Conservation (phyloP, 2,888 invertebrate genomes). For the Brassicogethes aeneus region DNA sequence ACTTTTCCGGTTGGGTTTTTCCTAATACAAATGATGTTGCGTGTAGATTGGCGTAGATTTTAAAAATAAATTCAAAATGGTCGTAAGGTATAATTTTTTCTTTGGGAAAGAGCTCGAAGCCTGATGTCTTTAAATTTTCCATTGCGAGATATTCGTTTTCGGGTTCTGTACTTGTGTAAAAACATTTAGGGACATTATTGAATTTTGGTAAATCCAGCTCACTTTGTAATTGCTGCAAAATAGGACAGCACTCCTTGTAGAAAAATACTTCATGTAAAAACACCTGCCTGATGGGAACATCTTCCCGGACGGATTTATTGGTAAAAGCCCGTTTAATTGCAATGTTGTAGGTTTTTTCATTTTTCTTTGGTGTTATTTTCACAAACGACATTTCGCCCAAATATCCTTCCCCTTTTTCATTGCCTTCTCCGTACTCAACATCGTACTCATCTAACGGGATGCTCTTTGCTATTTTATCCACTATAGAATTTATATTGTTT, state of each 20-base stretch:
- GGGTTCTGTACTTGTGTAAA: background rate
- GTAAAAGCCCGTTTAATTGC: background rate
- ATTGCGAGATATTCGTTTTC: conserved; percentile 1
- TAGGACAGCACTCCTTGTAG: background rate
- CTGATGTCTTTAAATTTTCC: conserved; percentile 8
- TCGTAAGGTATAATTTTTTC: conserved; percentile 11
- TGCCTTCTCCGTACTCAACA: background rate
- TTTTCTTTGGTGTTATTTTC: background rate
- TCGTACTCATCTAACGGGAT: background rate
- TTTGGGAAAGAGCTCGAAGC: conserved; percentile 10
- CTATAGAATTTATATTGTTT: background rate
- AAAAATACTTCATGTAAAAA: background rate
- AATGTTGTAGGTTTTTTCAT: background rate
- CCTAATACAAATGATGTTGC: conserved; percentile 15
- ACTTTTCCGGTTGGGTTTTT: conserved; percentile 11
- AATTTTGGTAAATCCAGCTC: background rate
- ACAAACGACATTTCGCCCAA: background rate
- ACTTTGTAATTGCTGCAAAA: background rate
- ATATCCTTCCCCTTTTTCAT: background rate
- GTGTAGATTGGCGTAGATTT: conserved; percentile 16
- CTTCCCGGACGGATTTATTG: background rate
- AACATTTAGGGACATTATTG: background rate
- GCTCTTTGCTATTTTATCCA: background rate
- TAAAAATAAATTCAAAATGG: conserved; percentile 13
- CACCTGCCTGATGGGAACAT: background rate